Conservation (phyloP, 2,113 vertebrate genomes). For the Uropsilus gracilis region DNA sequence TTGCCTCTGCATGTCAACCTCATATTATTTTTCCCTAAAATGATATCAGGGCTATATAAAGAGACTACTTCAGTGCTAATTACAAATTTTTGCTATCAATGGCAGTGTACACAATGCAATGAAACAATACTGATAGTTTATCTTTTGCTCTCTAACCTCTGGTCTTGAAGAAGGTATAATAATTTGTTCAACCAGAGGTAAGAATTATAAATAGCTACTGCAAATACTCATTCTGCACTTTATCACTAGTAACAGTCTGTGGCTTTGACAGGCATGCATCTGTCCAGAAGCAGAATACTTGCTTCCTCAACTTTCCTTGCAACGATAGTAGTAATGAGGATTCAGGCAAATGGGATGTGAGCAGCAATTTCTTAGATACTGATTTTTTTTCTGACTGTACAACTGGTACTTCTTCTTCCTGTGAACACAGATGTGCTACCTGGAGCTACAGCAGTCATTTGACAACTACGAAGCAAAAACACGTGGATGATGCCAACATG, state of each 20-base stretch:
- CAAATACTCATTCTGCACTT: neutral
- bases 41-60: neutral
- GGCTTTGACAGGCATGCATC: neutral
- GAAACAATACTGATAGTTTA: neutral
- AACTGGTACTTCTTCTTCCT: neutral
- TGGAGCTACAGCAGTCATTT: neutral
- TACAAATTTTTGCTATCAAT: neutral
- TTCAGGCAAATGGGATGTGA: neutral
- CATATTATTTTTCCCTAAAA: neutral
- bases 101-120: neutral
- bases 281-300: neutral
- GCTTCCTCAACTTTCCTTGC: neutral
- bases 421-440: neutral
- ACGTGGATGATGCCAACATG: neutral
- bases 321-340: neutral
- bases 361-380: neutral
- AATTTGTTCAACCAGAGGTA: neutral
- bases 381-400: neutral
- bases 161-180: neutral
- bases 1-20: neutral
- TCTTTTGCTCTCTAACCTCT: neutral
- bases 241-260: neutral
- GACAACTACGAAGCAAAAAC: neutral
- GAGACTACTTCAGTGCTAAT: neutral
- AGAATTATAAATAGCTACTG: neutral